A percentile compares a stretch with the other conserved stretches of the same genome.
Conservation (phyloP, 2,888 invertebrate genomes). For the Augiades crinisus region DNA sequence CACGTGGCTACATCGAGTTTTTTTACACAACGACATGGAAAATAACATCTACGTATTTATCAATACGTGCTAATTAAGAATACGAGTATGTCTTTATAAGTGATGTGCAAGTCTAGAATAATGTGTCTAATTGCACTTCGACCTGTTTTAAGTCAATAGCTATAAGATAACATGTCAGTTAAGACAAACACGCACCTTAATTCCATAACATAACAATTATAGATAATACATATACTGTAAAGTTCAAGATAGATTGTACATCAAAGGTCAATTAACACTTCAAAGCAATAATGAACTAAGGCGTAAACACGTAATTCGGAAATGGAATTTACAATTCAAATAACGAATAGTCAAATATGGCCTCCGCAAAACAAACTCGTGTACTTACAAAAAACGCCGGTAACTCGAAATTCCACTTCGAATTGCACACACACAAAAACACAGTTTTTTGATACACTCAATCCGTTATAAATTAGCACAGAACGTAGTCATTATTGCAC, state of each 20-base stretch:
- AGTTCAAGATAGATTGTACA: not conserved
- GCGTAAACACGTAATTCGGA: conserved; percentile 12
- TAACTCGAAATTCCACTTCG: conserved; percentile 55
- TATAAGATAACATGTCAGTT: not conserved
- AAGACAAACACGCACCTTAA: not conserved
- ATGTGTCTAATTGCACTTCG: not conserved
- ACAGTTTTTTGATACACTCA: conserved; percentile 28
- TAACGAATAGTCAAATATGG: conserved; percentile 18
- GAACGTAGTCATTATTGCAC: conserved; percentile 51
- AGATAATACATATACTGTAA: not conserved
- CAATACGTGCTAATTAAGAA: not conserved
- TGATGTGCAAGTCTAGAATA: not conserved
- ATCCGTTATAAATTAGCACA: conserved; percentile 41
- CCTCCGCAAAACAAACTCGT: conserved; percentile 19
- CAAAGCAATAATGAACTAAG: conserved; percentile 1
- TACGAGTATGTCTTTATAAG: not conserved
- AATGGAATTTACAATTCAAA: conserved; percentile 22
- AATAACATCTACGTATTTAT: not conserved
- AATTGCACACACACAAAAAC: conserved; percentile 36
- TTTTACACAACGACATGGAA: not conserved
- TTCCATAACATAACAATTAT: not conserved
- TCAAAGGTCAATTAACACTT: not conserved
- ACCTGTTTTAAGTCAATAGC: too few species aligned
- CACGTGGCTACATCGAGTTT: not conserved
- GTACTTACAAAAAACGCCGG: conserved; percentile 49